Percentiles rank a stretch among this genome's conserved stretches.
Evolutionary conservation across 1,140 invertebrate genomes (phyloP).

Genomic region (Atta colombica): DNA sequence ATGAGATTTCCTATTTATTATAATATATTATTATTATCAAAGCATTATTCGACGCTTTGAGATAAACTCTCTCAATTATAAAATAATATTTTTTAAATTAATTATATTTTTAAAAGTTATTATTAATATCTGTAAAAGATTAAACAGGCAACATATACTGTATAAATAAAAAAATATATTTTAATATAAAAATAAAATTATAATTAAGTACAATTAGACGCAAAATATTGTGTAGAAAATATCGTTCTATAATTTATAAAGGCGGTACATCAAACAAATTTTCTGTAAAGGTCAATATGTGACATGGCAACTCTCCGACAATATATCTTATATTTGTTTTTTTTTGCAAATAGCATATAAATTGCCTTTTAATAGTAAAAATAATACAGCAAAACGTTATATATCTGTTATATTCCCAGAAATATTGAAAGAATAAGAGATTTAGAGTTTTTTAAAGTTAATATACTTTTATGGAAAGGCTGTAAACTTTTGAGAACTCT

Average conservation of each 20-base stretch:
- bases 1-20: neutral
- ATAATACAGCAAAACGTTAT: neutral
- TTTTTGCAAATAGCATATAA: neutral
- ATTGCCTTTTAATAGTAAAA: neutral
- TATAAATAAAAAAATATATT: constrained; percentile 12
- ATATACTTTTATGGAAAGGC: neutral
- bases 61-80: neutral
- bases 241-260: neutral
- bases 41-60: neutral
- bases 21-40: neutral
- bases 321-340: neutral
- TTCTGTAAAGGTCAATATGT: neutral
- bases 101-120: neutral
- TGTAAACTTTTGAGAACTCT: constrained; percentile 12
- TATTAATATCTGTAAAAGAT: neutral
- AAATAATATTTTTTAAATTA: neutral
- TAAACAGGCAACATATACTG: neutral
- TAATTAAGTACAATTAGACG: neutral
- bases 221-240: neutral
- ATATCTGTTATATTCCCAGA: neutral
- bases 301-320: too few relatives aligned
- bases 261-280: neutral
- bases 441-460: neutral
- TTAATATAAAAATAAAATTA: neutral
- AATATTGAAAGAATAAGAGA: neutral